Evolutionary conservation across 2,113 vertebrate species (phyloP).

Genomic region (Rhabdornis inornatus): DNA sequence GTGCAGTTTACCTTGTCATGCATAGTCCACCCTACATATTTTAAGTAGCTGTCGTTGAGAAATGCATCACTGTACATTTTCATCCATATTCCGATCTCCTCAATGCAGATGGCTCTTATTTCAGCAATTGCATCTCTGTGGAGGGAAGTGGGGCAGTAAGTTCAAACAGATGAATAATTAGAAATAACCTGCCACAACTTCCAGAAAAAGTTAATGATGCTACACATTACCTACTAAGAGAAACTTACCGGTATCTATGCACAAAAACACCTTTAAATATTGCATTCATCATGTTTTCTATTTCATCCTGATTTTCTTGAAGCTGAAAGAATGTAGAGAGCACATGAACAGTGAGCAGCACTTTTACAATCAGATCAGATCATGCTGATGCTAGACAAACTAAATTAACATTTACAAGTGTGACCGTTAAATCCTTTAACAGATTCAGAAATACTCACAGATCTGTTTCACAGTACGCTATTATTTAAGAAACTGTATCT

Average conservation of each 20-base stretch:
- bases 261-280: slow-evolving; percentile 99
- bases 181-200: not conserved
- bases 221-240: not conserved
- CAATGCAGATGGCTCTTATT: slow-evolving; percentile 97
- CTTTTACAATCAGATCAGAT: not conserved
- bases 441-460: not conserved
- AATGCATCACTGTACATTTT: slow-evolving; percentile 99
- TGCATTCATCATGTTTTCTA: slow-evolving; percentile 99
- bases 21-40: slow-evolving; percentile 99
- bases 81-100: slow-evolving; percentile 99
- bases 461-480: not conserved
- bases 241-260: slow-evolving; percentile 93
- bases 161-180: not conserved
- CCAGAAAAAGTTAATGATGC: not conserved
- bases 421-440: not conserved
- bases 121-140: slow-evolving; percentile 96
- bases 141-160: not conserved
- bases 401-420: not conserved
- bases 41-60: slow-evolving; percentile 99
- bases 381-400: not conserved
- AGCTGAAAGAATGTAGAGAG: slow-evolving; percentile 80
- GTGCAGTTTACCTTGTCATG: slow-evolving; percentile 88
- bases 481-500: not conserved
- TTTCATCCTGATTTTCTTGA: slow-evolving; percentile 99
- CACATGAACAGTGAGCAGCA: not conserved